Evolutionary conservation across 2,113 vertebrate genomes (phyloP), one percentile per base, ranked within the genome.

Genomic region (Regulus satrapa): DNA sequence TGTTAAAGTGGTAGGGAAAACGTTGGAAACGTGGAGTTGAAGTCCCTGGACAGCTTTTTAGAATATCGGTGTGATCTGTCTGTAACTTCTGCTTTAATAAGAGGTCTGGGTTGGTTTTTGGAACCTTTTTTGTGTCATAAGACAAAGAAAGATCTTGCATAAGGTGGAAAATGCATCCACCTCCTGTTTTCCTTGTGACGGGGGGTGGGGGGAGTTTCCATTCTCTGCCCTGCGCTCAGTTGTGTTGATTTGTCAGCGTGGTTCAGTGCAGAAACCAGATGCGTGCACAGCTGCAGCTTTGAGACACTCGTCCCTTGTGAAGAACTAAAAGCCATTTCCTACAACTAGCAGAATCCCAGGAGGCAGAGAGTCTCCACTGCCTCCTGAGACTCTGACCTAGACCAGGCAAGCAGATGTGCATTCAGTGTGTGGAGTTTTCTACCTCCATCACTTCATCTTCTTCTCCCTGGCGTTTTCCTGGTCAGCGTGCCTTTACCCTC

Each of bases 31-130:
- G n/a, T n/a, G n/a, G n/a, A n/a, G n/a, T n/a, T n/a, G n/a, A n/a
- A n/a, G n/a, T n/a, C n/a, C n/a, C 41, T 41, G 40, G 40, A 14
- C 14, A 14, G 40, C 14, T 14, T 24, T 55, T 6, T 55, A 32
- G 21, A 32, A 41, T 51, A 16, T 29, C 0, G 0, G 4, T 14
- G 0, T n/a, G 2, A 7, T 41, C 28, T 29, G 12, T 17, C 18
- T 55, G 10, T 48, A 29, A 18, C 16, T 10, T 43, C 9, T 46
- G n/a, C 19, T 18, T 23, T 49, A 17, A 1, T 31, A 7, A 7
- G 18, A 12, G 17, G 2, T 16, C 7, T 43, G 6, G 1, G 7
- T 21, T 49, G 32, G 0, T 6, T 12, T 84, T 20, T 31, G 25
- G 20, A 58, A 49, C 8, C 1, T 2, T 7, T 82, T 32, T 18